Conservation (phyloP, 2,888 invertebrate species). For the Drosophila subsilvestris region DNA sequence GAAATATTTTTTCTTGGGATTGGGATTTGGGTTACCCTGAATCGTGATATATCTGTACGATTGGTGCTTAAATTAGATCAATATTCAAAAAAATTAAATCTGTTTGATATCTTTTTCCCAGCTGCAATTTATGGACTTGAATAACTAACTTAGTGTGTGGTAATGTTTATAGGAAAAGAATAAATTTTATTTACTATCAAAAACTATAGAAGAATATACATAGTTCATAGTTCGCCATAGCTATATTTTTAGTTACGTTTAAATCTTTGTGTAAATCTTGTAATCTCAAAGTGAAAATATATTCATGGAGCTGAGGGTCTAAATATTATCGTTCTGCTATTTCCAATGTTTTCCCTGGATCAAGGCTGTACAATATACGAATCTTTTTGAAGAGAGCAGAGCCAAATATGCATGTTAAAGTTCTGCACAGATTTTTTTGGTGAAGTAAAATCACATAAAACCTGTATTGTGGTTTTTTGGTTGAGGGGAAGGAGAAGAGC, state of each 20-base stretch:
- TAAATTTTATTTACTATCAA: no score
- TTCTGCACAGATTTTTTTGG: constrained; percentile 58
- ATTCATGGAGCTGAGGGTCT: no score
- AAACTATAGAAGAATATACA: no score
- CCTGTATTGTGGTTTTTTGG: constrained; percentile 24
- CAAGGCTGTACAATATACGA: constrained; percentile 32
- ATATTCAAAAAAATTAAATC: not conserved
- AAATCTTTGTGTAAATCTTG: not conserved
- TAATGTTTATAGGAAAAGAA: no score
- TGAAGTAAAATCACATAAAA: not conserved
- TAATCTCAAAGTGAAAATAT: not conserved
- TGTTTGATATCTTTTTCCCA: not conserved
- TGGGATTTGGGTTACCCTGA: no score
- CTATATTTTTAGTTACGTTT: no score
- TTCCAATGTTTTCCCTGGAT: constrained; percentile 54
- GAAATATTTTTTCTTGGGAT: no score
- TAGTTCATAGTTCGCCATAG: no score
- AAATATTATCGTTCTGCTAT: not conserved
- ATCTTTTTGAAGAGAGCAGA: constrained; percentile 52
- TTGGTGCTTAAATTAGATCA: no score
- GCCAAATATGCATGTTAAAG: constrained; percentile 72
- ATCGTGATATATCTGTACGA: no score
- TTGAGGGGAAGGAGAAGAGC: constrained; percentile 59
- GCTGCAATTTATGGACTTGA: no score
- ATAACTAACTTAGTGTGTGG: no score